Evolutionary conservation across 2,888 invertebrate species (phyloP), one percentile per base, ranked within the genome.

Genomic region (Achlya flavicornis): DNA sequence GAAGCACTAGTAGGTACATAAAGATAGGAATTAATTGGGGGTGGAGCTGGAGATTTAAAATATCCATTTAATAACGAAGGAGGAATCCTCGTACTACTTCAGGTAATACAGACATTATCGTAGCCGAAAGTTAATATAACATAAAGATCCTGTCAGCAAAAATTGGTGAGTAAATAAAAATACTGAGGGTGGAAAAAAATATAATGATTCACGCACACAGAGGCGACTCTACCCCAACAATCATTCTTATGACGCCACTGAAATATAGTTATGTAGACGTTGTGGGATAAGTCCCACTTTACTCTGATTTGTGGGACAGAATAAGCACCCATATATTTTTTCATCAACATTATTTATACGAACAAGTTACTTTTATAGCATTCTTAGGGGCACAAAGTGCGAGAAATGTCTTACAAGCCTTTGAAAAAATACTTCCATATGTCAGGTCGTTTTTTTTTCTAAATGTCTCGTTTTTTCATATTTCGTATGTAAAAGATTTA

Each of bases 271-370:
- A 80, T 76, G 80, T 80, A 81, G 76, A 74, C 76, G 70, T 72
- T 69, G 66, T 64, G 68, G 69, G 73, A 83, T 81, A 81, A 82
- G 77, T 80, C 79, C 80, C 79, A 83, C 81, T 78, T 82, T 79
- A 73, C 80, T 72, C 80, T 87, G 88, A 87, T 87, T 87, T 86
- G 86, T 85, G 79, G 78, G 80, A 74, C 78, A 81, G 77, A 74
- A 79, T 83, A 85, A 85, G 80, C 77, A 77, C 83, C 75, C 72
- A 81, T 79, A 86, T 85, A 85, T 83, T 83, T 87, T 83, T 84
- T 87, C 87, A 87, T 86, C 85, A 86, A 76, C 80, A 78, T 87
- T 85, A 87, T 88, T 86, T 87, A 88, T 88, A 78, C 78, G 81
- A 81, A 77, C 84, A 83, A 84, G 85, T 85, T 87, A 83, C 81